Evolutionary conservation across 2,888 invertebrate genomes (phyloP), one percentile per base, ranked within the genome.

Genomic region (Andrena minutula): DNA sequence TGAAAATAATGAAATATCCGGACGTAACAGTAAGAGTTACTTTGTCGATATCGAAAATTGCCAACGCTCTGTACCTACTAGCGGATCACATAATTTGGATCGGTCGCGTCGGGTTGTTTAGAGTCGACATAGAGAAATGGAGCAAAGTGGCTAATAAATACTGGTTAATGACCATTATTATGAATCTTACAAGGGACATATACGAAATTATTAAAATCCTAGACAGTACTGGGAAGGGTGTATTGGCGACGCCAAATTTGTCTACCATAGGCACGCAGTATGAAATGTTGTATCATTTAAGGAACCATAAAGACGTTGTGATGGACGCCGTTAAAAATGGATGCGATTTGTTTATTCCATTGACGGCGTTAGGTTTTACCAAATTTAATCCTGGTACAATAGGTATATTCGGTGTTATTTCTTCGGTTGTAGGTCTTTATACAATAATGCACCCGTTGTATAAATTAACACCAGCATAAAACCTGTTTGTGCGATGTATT

Each of bases 21-120:
- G 97, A 98, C 91, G 92, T 96, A 20, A 95, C 96, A 3, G 94
- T 98, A 26, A 95, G 97, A 86, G 93, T 96, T 10, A 96, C 97
- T 35, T 93, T 98, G 49, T 97, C 97, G 0, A 91, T 98, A 69
- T 97, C 98, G 82, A 97, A 97, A 94, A 95, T 98, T 70, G 95
- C 97, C 32, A 96, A 97, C 92, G 96, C 97, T 0, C 92, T 98
- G 32, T 99, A 96, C 91, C 95, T 99, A 2, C 94, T 98, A 64
- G 96, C 97, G 16, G 99, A 99, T 93, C 98, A 99, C 91, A 95
- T 98, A 47, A 95, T 98, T 47, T 98, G 98, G 97, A 94, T 98
- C 2, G 96, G 97, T 3, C 95, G 96, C 89, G 96, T 96, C 56
- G 97, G 97, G 28, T 94, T 96, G 76, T 92, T 96, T 4, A 94